Percentiles rank a stretch among this genome's conserved stretches.
phyloP scores from a whole-genome alignment of 2,113 vertebrate species.

The Tragelaphus buxtoni region DNA sequence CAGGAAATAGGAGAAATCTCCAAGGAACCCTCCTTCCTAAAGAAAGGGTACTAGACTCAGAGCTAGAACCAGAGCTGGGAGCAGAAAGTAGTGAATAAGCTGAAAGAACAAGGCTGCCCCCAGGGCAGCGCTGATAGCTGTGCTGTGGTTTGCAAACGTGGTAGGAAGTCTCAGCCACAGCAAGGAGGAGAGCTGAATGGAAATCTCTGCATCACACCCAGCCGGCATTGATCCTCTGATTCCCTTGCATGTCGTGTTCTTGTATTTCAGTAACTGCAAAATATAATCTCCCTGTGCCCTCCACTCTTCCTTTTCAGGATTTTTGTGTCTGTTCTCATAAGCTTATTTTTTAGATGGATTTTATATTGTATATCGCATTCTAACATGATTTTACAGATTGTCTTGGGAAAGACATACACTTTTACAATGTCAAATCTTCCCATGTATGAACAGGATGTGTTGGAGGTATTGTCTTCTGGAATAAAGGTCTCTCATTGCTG shows the following conservation, averaged over 20 bases:
- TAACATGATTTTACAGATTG: neutral
- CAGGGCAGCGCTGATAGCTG: neutral
- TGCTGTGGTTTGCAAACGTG: neutral
- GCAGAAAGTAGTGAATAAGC: neutral
- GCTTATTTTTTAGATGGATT: neutral
- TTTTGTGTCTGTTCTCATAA: neutral
- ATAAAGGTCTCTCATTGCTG: neutral
- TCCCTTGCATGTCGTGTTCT: neutral
- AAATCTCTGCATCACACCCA: neutral
- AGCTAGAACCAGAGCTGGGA: neutral
- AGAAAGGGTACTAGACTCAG: neutral
- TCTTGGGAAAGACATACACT: neutral
- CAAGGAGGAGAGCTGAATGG: neutral
- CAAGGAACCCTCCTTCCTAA: neutral
- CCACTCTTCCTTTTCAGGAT: neutral
- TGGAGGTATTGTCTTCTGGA: neutral
- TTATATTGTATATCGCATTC: neutral
- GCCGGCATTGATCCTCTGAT: neutral
- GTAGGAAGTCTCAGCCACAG: neutral
- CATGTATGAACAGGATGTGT: neutral
- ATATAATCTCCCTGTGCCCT: neutral
- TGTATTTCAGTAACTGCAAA: neutral
- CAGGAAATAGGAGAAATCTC: neutral
- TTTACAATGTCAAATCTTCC: neutral
- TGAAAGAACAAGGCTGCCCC: neutral